Conservation (phyloP, 2,797 vertebrate species). For the Lagodon rhomboides region DNA sequence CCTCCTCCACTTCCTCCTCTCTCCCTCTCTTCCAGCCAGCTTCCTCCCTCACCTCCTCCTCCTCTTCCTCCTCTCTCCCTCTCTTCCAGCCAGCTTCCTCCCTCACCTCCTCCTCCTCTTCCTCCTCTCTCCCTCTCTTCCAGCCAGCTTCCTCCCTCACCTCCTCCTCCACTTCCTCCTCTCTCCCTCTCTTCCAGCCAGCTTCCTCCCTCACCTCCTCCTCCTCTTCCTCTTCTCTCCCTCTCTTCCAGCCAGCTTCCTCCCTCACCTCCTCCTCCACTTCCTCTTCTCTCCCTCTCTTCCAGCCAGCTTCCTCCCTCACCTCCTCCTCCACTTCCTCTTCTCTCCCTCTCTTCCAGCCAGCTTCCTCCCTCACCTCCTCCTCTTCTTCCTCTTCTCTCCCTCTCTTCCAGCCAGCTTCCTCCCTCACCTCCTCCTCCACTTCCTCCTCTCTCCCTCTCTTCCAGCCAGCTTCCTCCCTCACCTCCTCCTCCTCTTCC, state of each 20-base stretch:
- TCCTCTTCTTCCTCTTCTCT: slow-evolving; percentile 2
- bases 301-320: not conserved
- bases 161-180: slow-evolving; percentile 3
- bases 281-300: slow-evolving; percentile 3
- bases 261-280: not conserved
- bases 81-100: slow-evolving; percentile 1
- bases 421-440: not conserved
- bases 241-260: no score
- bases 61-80: not conserved
- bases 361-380: slow-evolving; percentile 3
- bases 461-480: no score
- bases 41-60: slow-evolving; percentile 3
- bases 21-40: not conserved
- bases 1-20: slow-evolving; percentile 6
- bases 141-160: not conserved
- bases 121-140: not conserved
- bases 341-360: not conserved
- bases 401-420: no score
- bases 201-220: slow-evolving; percentile 6
- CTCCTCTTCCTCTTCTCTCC: slow-evolving; percentile 1
- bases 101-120: not conserved
- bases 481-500: slow-evolving; percentile 6
- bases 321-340: slow-evolving; percentile 3
- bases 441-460: slow-evolving; percentile 23
- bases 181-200: not conserved